A percentile compares a stretch with the other conserved stretches of the same genome.
phyloP scores from a whole-genome alignment of 2,797 vertebrate species.

The Columba guinea region DNA sequence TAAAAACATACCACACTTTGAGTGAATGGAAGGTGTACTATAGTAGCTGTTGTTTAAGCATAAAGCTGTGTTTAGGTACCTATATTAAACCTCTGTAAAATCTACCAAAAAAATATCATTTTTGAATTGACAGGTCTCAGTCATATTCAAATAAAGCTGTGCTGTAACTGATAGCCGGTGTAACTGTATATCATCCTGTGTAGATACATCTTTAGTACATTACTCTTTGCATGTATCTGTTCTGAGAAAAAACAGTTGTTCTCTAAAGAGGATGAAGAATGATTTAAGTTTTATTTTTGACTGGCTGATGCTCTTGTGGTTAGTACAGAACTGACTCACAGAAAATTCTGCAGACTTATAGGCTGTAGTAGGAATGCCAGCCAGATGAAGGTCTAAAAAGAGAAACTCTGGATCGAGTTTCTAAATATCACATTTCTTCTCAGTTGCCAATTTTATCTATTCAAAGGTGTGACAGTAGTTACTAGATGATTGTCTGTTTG shows the following conservation, averaged over 20 bases:
- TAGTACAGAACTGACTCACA: slow-evolving; percentile 81
- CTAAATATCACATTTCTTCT: slow-evolving; percentile 75
- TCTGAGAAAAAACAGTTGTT: slow-evolving; percentile 47
- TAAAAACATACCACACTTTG: not conserved
- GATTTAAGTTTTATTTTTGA: slow-evolving; percentile 77
- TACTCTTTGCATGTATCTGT: slow-evolving; percentile 47
- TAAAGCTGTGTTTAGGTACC: not conserved
- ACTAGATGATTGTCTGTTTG: slow-evolving; percentile 65
- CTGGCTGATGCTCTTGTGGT: slow-evolving; percentile 45
- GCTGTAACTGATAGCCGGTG: not conserved
- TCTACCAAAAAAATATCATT: not conserved
- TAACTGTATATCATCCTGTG: not conserved
- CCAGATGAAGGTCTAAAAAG: slow-evolving; percentile 78
- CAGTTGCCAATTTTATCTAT: slow-evolving; percentile 74
- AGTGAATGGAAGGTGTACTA: not conserved
- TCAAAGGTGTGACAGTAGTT: slow-evolving; percentile 77
- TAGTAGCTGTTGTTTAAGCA: not conserved
- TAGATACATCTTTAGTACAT: slow-evolving; percentile 42
- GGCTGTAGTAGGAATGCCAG: slow-evolving; percentile 71
- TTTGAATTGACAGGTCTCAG: not conserved
- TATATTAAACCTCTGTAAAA: not conserved
- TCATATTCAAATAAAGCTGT: not conserved
- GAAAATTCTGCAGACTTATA: slow-evolving; percentile 71
- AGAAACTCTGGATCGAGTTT: slow-evolving; percentile 76
- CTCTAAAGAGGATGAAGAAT: slow-evolving; percentile 66